Evolutionary conservation across 2,113 vertebrate species (phyloP).

Genomic region (Synchiropus splendidus): DNA sequence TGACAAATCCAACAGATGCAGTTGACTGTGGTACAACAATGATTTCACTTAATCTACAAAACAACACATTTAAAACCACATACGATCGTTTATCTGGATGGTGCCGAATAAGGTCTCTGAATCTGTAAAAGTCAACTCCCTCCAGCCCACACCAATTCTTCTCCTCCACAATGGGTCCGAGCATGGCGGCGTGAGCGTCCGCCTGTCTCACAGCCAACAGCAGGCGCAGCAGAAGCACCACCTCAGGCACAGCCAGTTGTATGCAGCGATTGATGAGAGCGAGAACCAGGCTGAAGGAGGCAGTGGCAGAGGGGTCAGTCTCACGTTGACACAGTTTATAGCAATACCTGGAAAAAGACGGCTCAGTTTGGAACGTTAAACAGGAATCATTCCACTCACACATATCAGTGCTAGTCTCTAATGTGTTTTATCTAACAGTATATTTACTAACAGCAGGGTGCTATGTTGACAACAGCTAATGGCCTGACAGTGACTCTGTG

Average conservation of each 20-base stretch:
- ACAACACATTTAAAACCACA: too few relatives aligned
- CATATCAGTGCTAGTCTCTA: too few relatives aligned
- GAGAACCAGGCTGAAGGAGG: constrained; percentile 27
- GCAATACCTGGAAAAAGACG: not conserved
- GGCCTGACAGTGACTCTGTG: too few relatives aligned
- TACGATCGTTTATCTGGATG: constrained; percentile 33
- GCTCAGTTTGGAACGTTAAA: too few relatives aligned
- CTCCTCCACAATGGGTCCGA: constrained; percentile 36
- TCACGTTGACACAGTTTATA: not conserved
- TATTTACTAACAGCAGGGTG: too few relatives aligned
- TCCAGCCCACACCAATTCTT: constrained; percentile 41
- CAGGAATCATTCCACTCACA: too few relatives aligned
- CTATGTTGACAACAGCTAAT: too few relatives aligned
- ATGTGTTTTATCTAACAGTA: too few relatives aligned
- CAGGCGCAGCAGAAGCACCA: constrained; percentile 55
- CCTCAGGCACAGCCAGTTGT: constrained; percentile 12
- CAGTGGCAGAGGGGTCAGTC: not conserved
- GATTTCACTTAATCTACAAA: too few relatives aligned
- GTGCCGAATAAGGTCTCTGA: constrained; percentile 18
- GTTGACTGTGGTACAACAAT: too few relatives aligned
- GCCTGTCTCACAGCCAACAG: constrained; percentile 36
- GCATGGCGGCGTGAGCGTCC: not conserved
- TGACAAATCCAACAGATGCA: too few relatives aligned
- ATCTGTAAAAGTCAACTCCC: fast-evolving
- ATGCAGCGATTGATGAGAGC: constrained; percentile 47